Evolutionary conservation across 2,888 invertebrate species (phyloP), one percentile per base, ranked within the genome.

Genomic region (Aleiodes testaceus): DNA sequence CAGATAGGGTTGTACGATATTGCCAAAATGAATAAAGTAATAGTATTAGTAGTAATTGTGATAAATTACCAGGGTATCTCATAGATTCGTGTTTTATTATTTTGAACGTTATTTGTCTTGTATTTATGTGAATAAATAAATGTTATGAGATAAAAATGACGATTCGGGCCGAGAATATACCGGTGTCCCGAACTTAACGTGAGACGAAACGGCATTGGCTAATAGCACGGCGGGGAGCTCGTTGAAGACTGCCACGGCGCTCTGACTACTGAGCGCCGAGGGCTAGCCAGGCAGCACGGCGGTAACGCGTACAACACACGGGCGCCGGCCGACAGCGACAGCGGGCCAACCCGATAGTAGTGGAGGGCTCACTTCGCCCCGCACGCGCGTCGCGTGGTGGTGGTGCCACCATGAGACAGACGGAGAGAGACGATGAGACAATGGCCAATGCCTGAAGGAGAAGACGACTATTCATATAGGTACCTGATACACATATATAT

Each of bases 221-320:
- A 79, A 75, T 76, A 72, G 74, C 76, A 77, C 81, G 78, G 76
- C 80, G 77, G 80, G 78, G 79, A 81, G 80, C 79, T 80, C 80
- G 79, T 79, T 80, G 81, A 81, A 80, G 79, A 84, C 85, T 84
- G 84, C 78, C 81, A 80, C 80, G 80, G 78, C 74, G 74, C 78
- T 81, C 78, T 81, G 75, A 78, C 79, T 79, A 75, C 79, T 76
- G 76, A 76, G 74, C 72, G 72, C 78, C 78, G 77, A 78, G 74
- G 77, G 77, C 72, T 74, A 73, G 72, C 74, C 77, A 77, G 70
- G 77, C 77, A 75, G 75, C 75, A 77, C 78, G 74, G 76, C 74
- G 53, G 77, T 77, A 77, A 78, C 79, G 77, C 79, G 78, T 78
- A 77, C 77, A 78, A 78, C 75, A 53, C 70, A 74, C 75, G 73